phyloP scores from a whole-genome alignment of 2,888 invertebrate genomes.

The Drosophila emarginata region DNA sequence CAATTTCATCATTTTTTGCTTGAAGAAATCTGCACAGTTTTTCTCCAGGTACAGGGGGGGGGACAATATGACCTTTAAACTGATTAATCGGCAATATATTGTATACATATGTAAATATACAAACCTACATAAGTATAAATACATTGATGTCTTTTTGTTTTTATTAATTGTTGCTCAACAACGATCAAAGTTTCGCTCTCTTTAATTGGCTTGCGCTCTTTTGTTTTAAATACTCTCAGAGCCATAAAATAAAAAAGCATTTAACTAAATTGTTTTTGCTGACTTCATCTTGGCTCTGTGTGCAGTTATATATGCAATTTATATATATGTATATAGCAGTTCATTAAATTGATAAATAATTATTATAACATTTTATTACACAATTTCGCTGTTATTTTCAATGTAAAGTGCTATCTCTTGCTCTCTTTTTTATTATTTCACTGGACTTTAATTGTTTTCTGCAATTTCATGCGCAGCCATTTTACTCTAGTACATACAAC shows the following conservation, averaged over 20 bases:
- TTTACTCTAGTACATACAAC: neutral
- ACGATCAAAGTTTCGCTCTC: slow-evolving; percentile 38
- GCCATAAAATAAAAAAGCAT: neutral
- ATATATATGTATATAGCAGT: no score
- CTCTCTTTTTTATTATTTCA: neutral
- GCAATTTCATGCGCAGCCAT: neutral
- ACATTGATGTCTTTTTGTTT: slow-evolving; percentile 34
- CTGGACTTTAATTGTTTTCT: neutral
- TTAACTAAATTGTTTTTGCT: slow-evolving; percentile 29
- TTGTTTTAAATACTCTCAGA: neutral
- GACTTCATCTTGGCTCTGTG: slow-evolving; percentile 4
- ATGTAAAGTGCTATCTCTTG: no score
- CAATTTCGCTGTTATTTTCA: slow-evolving; percentile 10
- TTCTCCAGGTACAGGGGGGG: slow-evolving; percentile 22
- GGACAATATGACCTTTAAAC: slow-evolving; percentile 62
- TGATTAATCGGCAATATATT: slow-evolving; percentile 52
- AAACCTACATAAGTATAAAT: neutral
- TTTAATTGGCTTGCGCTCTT: slow-evolving; percentile 3
- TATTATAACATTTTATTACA: slow-evolving; percentile 24
- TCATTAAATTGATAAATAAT: slow-evolving; percentile 8
- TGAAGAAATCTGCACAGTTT: slow-evolving; percentile 36
- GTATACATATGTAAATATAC: neutral
- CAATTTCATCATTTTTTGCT: slow-evolving; percentile 11
- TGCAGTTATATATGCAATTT: slow-evolving; percentile 27
- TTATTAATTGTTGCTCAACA: slow-evolving; percentile 43